phyloP scores from a whole-genome alignment of 2,797 vertebrate genomes.

The Urosaurus nigricauda region DNA sequence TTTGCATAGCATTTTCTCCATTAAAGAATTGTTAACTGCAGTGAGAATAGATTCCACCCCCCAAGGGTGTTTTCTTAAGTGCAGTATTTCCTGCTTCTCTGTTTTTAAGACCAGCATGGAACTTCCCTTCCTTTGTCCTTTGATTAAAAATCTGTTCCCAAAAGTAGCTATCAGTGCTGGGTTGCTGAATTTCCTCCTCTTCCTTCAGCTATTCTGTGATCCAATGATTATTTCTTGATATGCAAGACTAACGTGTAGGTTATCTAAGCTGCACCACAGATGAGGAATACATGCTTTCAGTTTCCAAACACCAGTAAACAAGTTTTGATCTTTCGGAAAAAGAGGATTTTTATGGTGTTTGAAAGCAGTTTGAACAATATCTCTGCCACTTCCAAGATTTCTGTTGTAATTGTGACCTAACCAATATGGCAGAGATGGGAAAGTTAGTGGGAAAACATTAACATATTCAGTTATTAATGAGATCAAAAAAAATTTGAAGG shows the following conservation, averaged over 20 bases:
- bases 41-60: constrained; percentile 48
- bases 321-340: constrained; percentile 7
- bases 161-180: constrained; percentile 25
- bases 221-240: constrained; percentile 14
- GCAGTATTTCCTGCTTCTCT: constrained; percentile 65
- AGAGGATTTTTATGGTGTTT: not conserved
- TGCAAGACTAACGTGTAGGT: not conserved
- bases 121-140: constrained; percentile 71
- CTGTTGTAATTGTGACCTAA: not conserved
- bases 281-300: not conserved
- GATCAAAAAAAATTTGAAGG: too few relatives aligned
- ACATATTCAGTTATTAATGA: too few relatives aligned
- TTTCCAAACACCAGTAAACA: constrained; percentile 16
- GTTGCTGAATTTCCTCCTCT: constrained; percentile 55
- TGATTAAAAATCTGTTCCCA: constrained; percentile 44
- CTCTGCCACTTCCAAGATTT: not conserved
- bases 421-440: too few relatives aligned
- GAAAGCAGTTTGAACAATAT: not conserved
- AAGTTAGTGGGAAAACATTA: too few relatives aligned
- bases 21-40: constrained; percentile 39
- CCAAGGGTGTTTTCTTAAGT: constrained; percentile 30
- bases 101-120: constrained; percentile 58
- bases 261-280: not conserved
- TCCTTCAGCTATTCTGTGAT: constrained; percentile 34
- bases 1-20: not conserved